Conservation (phyloP, 2,888 invertebrate genomes). For the Stenolophus ochropezus region DNA sequence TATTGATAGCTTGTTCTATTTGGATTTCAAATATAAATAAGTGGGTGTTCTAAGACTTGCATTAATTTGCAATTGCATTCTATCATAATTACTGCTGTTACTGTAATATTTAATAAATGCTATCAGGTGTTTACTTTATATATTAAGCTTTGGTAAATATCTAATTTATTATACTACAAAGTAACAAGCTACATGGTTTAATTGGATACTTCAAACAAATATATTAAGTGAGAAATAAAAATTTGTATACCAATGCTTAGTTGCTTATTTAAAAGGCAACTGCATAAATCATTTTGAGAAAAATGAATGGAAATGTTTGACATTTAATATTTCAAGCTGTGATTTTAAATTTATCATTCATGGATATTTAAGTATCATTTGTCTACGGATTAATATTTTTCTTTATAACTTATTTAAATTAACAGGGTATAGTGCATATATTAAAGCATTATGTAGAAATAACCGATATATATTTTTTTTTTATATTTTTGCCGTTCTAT, state of each 20-base stretch:
- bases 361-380: background rate
- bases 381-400: background rate
- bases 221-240: slow-evolving; percentile 12
- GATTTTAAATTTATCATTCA: background rate
- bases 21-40: slow-evolving; percentile 27
- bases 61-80: slow-evolving; percentile 42
- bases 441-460: too few species aligned
- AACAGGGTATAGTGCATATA: too few species aligned
- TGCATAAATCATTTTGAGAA: background rate
- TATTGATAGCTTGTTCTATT: slow-evolving; percentile 6
- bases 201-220: background rate
- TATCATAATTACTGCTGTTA: slow-evolving; percentile 33
- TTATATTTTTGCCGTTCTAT: too few species aligned
- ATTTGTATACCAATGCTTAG: background rate
- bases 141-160: slow-evolving; percentile 42
- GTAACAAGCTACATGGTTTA: background rate
- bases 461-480: too few species aligned
- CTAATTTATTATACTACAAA: slow-evolving; percentile 11
- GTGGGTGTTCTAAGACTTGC: slow-evolving; percentile 14
- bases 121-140: slow-evolving; percentile 16
- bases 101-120: slow-evolving; percentile 12
- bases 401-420: too few species aligned
- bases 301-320: background rate
- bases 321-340: background rate
- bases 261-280: background rate